Base-by-base conservation (phyloP, 1,140 invertebrate genomes). In the Meloidogyne hapla region DNA sequence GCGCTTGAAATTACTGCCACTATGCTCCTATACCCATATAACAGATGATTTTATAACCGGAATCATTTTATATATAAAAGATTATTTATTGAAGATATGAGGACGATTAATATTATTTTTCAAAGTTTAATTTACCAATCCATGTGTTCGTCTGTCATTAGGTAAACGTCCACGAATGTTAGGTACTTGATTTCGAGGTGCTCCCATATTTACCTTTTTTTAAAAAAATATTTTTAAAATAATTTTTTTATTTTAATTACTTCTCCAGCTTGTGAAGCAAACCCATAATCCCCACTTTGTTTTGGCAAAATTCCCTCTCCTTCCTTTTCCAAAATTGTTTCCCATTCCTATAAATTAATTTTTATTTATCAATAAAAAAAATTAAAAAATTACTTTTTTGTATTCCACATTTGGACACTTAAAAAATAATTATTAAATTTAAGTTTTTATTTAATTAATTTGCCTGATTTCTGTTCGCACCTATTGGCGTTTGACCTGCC, bases 301-400 rank as follows among this genome's bases (percentile, higher is more conserved):
- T 87, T 86, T 28, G 85, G 86, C 3, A 86, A 75, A 67, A 87
- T 79, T 68, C 85, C 82, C 70, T 86, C 85, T 67, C 84, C 84
- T 68, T 86, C 85, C 73, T 87, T 86, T 69, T 87, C 85, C 65
- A 86, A 70, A 56, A 87, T 79, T 23, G 86, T 87, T 61, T 85
- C 84, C 85, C 85, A 86, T 28, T 86, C 84, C 76, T 86, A 18
- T 18, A 18, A 48, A 48, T 18, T 48, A 48, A 18, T 18, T 48
- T 18, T 18, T 18, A 5, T 42, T 5, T 38, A 4, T 38, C 9
- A 4, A 38, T 38, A 38, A 38, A 38, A 45, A 45, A 0, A 8
- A 56, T n/a, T 56, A 56, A 8, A n/a, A n/a, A n/a, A 56, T 45
- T n/a, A 56, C 48, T 18, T 56, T 87, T 72, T 86, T 86, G 80